Conservation (phyloP, 2,888 invertebrate genomes). For the Limulus polyphemus region DNA sequence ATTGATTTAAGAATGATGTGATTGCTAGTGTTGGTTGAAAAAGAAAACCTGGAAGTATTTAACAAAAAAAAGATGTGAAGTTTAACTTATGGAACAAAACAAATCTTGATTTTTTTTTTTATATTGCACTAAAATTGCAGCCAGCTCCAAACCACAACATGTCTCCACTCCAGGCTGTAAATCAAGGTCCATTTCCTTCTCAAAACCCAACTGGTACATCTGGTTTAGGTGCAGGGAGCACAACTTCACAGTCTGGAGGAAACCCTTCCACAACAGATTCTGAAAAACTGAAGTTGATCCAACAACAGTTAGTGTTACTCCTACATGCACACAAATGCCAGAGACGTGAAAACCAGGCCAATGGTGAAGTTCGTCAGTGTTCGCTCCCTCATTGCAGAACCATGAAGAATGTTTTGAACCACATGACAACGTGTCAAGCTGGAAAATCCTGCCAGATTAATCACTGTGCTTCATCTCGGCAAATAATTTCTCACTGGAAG, state of each 20-base stretch:
- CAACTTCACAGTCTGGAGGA: background rate
- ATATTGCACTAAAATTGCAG: too few relatives aligned
- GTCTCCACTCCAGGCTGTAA: too few relatives aligned
- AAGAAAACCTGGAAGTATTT: too few relatives aligned
- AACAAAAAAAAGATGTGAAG: too few relatives aligned
- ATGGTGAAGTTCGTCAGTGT: constrained; percentile 45
- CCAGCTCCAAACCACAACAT: too few relatives aligned
- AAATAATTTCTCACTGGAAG: constrained; percentile 99
- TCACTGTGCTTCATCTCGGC: constrained; percentile 95
- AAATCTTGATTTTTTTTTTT: too few relatives aligned
- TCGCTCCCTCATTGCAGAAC: constrained; percentile 95
- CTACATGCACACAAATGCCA: constrained; percentile 99
- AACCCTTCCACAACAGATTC: constrained; percentile 57
- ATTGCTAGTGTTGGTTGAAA: too few relatives aligned
- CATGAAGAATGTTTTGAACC: constrained; percentile 96
- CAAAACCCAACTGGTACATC: too few relatives aligned
- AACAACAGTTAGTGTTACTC: constrained; percentile 90
- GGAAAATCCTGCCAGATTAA: constrained; percentile 84
- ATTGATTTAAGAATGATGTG: too few relatives aligned
- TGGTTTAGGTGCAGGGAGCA: too few relatives aligned
- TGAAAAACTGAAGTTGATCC: constrained; percentile 93
- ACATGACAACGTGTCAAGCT: constrained; percentile 93
- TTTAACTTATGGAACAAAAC: too few relatives aligned
- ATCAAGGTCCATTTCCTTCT: too few relatives aligned
- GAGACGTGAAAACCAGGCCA: constrained; percentile 62